phyloP scores from a whole-genome alignment of 1,140 invertebrate genomes.

The Megalopta genalis region DNA sequence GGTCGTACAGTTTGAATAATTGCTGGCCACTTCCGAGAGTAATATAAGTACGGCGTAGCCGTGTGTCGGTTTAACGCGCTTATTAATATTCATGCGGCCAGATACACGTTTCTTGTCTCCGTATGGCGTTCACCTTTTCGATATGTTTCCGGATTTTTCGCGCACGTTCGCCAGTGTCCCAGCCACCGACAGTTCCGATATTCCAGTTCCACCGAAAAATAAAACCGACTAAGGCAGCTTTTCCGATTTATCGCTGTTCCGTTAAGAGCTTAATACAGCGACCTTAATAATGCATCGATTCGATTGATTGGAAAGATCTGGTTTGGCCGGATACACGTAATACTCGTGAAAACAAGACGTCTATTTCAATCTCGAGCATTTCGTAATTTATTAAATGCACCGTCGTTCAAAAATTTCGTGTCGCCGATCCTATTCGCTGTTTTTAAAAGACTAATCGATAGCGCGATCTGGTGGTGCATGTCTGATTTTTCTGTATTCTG shows the following conservation, averaged over 20 bases:
- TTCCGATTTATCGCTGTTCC: constrained; percentile 4
- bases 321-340: neutral
- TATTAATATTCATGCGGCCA: constrained; percentile 47
- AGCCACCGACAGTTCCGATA: constrained; percentile 3
- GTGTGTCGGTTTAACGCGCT: constrained; percentile 33
- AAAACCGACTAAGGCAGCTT: neutral
- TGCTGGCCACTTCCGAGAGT: constrained; percentile 32
- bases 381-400: too few species aligned
- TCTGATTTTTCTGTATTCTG: too few species aligned
- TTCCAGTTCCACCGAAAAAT: neutral
- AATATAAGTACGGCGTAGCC: constrained; percentile 24
- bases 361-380: neutral
- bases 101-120: constrained; percentile 41
- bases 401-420: too few species aligned
- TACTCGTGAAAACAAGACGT: neutral
- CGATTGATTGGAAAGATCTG: neutral
- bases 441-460: too few species aligned
- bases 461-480: too few species aligned
- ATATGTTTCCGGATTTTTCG: constrained; percentile 41
- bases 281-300: too few species aligned
- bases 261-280: neutral
- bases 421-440: too few species aligned
- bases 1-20: constrained; percentile 37
- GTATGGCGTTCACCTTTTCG: constrained; percentile 45
- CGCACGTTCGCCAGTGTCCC: neutral